Percentiles rank a stretch among this genome's conserved stretches.
Conservation (phyloP, 2,888 invertebrate species). For the Stenolophus ochropezus region DNA sequence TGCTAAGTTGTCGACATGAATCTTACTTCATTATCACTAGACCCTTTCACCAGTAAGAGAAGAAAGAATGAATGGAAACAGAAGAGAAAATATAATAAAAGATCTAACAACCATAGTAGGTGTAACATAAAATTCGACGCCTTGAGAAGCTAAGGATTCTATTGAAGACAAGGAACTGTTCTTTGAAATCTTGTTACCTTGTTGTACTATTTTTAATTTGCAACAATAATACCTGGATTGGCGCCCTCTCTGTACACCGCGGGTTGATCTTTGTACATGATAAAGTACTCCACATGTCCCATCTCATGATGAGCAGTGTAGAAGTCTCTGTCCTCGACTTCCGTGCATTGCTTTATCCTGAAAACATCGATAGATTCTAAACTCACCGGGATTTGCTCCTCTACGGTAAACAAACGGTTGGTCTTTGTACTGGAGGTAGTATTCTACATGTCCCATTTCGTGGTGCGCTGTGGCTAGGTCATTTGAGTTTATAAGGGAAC, state of each 20-base stretch:
- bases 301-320: slow-evolving; percentile 85
- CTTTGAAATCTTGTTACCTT: no score
- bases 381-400: slow-evolving; percentile 92
- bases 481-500: slow-evolving; percentile 89
- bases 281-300: slow-evolving; percentile 80
- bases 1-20: no score
- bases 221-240: slow-evolving; percentile 76
- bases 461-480: slow-evolving; percentile 92
- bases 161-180: no score
- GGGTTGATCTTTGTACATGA: slow-evolving; percentile 77
- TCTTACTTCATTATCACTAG: no score
- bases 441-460: slow-evolving; percentile 94
- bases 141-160: no score
- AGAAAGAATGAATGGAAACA: no score
- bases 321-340: slow-evolving; percentile 76
- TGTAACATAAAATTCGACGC: no score
- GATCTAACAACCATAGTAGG: no score
- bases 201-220: not conserved
- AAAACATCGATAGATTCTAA: not conserved
- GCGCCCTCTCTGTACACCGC: slow-evolving; percentile 78
- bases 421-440: slow-evolving; percentile 88
- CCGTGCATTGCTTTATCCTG: slow-evolving; percentile 79
- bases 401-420: slow-evolving; percentile 90
- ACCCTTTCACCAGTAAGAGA: no score
- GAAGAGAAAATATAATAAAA: no score